Base-by-base conservation (phyloP, 2,797 vertebrate genomes). In the Aeoliscus strigatus region DNA sequence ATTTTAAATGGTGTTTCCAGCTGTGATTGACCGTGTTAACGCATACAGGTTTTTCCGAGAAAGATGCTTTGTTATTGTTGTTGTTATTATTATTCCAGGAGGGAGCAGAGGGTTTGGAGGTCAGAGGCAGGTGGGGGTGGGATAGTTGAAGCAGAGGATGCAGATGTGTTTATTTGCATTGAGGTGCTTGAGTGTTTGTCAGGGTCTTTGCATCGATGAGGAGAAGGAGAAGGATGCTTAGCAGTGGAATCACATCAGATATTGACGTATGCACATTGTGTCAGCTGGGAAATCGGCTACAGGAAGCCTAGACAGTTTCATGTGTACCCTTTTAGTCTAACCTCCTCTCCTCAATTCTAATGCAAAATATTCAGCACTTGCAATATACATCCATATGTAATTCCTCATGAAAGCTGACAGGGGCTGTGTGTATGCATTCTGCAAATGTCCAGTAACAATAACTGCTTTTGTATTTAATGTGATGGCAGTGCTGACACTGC, bases 1-100 rank as follows among this genome's bases (percentile, higher is more conserved):
- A 65, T 62, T 60, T 60, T 42, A 63, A 73, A 59, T n/a, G 45
- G 46, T 65, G 27, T 74, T 75, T 70, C 59, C 47, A 71, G 55
- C 63, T 52, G 47, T 9, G 16, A 38, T 60, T 37, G 56, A 45
- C 61, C 30, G 7, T 18, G 61, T 66, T 46, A 39, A 66, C 56
- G 51, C 58, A 58, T 40, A 60, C 50, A 53, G 61, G 62, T 41
- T 59, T 66, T 75, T 68, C 46, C 39, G 39, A 68, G 63, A 50
- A 46, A 53, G 32, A 13, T 27, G n/a, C n/a, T n/a, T n/a, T n/a
- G n/a, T n/a, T n/a, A n/a, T n/a, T n/a, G n/a, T n/a, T n/a, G n/a
- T n/a, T n/a, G 29, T 9, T 29, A 17, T 39, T 38, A 39, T 48
- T 47, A 66, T 74, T 61, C 41, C 6, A 28, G 51, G 31, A 54